Evolutionary conservation across 2,113 vertebrate genomes (phyloP).

Genomic region (Salvelinus fontinalis): DNA sequence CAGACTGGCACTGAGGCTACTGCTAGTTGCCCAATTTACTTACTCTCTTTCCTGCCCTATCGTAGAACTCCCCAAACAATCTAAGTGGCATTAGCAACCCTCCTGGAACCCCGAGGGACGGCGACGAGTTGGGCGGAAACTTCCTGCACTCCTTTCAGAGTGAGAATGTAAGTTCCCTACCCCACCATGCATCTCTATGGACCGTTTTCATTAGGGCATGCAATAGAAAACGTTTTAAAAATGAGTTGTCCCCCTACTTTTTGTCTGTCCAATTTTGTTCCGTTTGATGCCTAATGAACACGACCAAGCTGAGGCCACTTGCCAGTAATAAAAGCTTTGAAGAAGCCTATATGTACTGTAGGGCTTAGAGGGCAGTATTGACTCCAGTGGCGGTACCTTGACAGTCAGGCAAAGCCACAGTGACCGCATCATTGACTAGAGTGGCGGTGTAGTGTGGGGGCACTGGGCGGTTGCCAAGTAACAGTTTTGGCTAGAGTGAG

Average conservation of each 20-base stretch:
- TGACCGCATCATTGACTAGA: conserved; percentile 19
- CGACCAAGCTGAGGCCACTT: too few species aligned
- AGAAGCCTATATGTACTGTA: neutral
- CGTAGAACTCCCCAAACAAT: conserved; percentile 99
- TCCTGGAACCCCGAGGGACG: conserved; percentile 95
- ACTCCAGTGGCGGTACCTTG: neutral
- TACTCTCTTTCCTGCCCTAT: neutral
- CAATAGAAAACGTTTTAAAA: too few species aligned
- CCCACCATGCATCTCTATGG: neutral
- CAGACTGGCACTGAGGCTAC: too few species aligned
- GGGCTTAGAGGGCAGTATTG: conserved; percentile 2
- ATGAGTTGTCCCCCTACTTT: too few species aligned
- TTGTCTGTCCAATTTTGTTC: too few species aligned
- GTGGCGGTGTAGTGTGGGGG: neutral
- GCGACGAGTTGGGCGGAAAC: conserved; percentile 95
- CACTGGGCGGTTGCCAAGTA: neutral
- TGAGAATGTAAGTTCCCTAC: conserved; percentile 86
- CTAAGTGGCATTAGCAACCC: conserved; percentile 99
- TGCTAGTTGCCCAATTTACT: neutral
- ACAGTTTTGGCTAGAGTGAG: neutral
- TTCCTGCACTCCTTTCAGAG: conserved; percentile 99
- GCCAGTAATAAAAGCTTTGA: conserved; percentile 6
- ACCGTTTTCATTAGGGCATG: too few species aligned
- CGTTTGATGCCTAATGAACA: too few species aligned
- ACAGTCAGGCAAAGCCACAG: neutral